These are phyloP conservation scores for Ceraclea dissimilis DNA, from an alignment of 2,888 invertebrate genomes.

Conservation along the genomic window DNA sequence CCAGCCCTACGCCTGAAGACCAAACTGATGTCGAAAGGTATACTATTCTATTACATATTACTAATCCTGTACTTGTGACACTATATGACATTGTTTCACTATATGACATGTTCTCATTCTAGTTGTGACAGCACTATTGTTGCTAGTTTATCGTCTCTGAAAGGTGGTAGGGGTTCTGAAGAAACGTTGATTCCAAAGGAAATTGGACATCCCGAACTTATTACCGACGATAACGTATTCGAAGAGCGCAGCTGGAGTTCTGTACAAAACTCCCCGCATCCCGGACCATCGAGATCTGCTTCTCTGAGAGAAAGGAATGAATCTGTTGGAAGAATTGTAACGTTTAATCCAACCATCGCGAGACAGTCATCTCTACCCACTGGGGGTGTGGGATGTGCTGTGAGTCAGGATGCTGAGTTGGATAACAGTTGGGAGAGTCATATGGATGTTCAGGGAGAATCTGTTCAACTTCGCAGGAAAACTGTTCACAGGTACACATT, in stretches of 20 bases:
- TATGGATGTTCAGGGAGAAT: constrained; percentile 57
- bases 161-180: constrained; percentile 36
- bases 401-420: constrained; percentile 39
- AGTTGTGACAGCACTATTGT: constrained; percentile 25
- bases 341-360: constrained; percentile 36
- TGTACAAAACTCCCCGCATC: constrained; percentile 63
- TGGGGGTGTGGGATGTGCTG: constrained; percentile 45
- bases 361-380: constrained; percentile 75
- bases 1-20: constrained; percentile 58
- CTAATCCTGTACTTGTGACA: constrained; percentile 2
- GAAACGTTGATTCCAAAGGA: constrained; percentile 37
- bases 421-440: constrained; percentile 50
- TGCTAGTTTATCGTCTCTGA: constrained; percentile 23
- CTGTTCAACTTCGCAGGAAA: constrained; percentile 56
- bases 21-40: constrained; percentile 45
- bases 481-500: constrained; percentile 29
- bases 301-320: constrained; percentile 52
- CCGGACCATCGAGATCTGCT: constrained; percentile 63
- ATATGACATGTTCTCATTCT: constrained; percentile 2
- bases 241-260: constrained; percentile 52
- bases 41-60: too few species aligned
- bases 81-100: background rate
- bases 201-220: constrained; percentile 32
- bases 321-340: constrained; percentile 31
- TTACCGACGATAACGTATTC: constrained; percentile 41